Conservation (phyloP, 2,888 invertebrate species). For the Troglohyphantes excavatus region DNA sequence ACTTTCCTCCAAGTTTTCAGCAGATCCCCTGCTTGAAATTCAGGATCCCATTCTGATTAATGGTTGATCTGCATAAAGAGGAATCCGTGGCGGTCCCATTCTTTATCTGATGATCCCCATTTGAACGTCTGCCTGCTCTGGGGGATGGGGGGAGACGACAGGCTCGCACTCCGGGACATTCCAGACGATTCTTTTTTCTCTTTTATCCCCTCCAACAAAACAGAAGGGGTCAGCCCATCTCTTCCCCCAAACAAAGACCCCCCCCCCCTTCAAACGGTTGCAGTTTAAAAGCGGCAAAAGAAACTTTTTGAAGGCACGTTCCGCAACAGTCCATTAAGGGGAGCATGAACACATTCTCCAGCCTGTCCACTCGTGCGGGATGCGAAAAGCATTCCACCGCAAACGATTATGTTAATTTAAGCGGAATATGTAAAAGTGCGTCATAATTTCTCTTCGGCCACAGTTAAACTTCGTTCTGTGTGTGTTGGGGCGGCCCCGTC, state of each 20-base stretch:
- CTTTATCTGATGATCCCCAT: slow-evolving; percentile 3
- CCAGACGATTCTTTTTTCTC: not conserved
- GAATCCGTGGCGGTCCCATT: not conserved
- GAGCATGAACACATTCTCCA: slow-evolving; percentile 40
- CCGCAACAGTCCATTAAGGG: slow-evolving; percentile 50
- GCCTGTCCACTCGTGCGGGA: slow-evolving; percentile 60
- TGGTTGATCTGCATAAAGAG: slow-evolving; percentile 15
- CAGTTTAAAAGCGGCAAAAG: slow-evolving; percentile 31
- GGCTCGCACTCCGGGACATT: not conserved
- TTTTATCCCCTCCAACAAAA: slow-evolving; percentile 4
- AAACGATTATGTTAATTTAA: slow-evolving; percentile 75
- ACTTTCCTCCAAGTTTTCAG: not conserved
- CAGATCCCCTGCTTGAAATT: not conserved
- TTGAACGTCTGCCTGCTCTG: slow-evolving; percentile 13
- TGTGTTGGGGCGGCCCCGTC: slow-evolving; percentile 17
- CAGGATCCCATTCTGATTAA: not conserved
- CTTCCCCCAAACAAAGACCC: not conserved
- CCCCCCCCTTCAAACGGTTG: slow-evolving; percentile 18
- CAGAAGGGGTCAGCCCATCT: not conserved
- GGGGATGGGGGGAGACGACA: not conserved
- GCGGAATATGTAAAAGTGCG: slow-evolving; percentile 72
- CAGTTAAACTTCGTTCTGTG: slow-evolving; percentile 28
- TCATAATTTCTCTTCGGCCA: slow-evolving; percentile 51
- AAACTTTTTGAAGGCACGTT: slow-evolving; percentile 41
- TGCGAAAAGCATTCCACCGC: slow-evolving; percentile 40